Evolutionary conservation across 2,113 vertebrate species (phyloP).

Genomic region (Rhinoptilus africanus): DNA sequence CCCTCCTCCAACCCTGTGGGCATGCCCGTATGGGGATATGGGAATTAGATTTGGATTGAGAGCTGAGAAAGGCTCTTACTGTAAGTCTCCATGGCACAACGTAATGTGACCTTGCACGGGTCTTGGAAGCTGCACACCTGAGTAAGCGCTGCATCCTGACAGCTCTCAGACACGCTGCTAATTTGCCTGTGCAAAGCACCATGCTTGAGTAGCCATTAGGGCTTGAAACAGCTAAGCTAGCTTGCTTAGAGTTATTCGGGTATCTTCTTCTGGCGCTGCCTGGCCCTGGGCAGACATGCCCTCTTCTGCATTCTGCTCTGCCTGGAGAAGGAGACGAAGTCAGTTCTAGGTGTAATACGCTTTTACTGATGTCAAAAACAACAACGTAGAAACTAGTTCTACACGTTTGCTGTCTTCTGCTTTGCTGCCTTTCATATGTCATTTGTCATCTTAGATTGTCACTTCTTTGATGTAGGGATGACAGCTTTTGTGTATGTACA

Average conservation of each 20-base stretch:
- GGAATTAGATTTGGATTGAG: background rate
- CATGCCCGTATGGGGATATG: rapidly evolving
- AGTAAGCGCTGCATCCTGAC: background rate
- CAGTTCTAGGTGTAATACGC: background rate
- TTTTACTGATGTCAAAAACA: background rate
- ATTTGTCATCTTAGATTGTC: slow-evolving; percentile 37
- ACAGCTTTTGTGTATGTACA: background rate
- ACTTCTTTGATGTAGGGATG: background rate
- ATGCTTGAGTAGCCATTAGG: slow-evolving; percentile 5
- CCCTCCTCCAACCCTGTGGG: background rate
- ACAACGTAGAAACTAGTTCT: background rate
- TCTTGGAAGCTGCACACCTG: slow-evolving; percentile 11
- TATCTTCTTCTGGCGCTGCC: background rate
- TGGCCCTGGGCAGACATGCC: rapidly evolving
- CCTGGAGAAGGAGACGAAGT: background rate
- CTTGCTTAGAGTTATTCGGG: background rate
- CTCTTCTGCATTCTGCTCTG: background rate
- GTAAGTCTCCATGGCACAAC: background rate
- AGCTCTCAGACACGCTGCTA: background rate
- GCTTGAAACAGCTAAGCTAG: background rate
- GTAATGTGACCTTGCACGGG: background rate
- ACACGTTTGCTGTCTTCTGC: background rate
- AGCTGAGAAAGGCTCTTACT: background rate
- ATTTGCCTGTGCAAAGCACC: background rate
- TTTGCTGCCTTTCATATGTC: slow-evolving; percentile 10